Conservation (phyloP, 2,113 vertebrate species). For the Archocentrus centrarchus region DNA sequence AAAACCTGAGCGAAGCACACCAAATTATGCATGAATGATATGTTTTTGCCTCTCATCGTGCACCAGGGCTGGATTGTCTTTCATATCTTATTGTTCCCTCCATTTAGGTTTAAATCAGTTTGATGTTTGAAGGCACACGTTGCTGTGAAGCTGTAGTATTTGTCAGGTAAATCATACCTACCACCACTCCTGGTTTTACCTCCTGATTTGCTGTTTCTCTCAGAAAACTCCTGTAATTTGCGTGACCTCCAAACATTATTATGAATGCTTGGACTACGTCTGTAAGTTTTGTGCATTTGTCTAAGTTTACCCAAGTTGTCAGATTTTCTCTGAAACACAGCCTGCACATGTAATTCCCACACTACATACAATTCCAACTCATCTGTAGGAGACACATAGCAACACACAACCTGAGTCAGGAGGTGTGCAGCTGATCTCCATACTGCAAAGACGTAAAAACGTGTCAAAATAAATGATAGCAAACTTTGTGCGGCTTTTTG, state of each 20-base stretch:
- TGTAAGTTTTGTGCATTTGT: neutral
- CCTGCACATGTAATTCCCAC: fast-evolving
- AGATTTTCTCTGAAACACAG: neutral
- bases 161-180: neutral
- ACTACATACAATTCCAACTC: neutral
- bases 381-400: no score
- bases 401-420: neutral
- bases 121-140: neutral
- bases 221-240: neutral
- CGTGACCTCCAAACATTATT: neutral
- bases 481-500: no score
- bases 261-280: neutral
- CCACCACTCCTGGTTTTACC: neutral
- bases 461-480: fast-evolving
- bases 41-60: neutral
- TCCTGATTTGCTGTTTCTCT: neutral
- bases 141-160: neutral
- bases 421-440: neutral
- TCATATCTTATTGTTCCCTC: neutral
- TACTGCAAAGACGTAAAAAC: neutral
- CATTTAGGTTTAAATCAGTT: neutral
- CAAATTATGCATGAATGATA: neutral
- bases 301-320: neutral
- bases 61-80: neutral
- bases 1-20: neutral